Conservation (phyloP, 2,888 invertebrate species). For the Acrobasis repandana region DNA sequence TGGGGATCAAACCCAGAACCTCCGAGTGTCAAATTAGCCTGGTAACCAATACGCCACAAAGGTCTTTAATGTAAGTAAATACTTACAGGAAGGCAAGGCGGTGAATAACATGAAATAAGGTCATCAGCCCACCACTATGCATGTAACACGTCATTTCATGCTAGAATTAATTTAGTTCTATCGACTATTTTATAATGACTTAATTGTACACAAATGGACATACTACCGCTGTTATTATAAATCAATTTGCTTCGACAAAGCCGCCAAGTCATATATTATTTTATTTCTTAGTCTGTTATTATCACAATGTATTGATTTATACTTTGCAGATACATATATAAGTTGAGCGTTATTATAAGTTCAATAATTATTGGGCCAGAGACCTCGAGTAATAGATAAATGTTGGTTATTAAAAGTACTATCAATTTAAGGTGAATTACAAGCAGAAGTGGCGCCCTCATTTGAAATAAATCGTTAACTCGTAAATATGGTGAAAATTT, state of each 20-base stretch:
- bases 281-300: conserved; percentile 6
- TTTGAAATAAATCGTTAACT: too few species aligned
- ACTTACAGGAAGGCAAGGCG: too few species aligned
- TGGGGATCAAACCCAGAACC: too few species aligned
- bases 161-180: background rate
- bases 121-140: background rate
- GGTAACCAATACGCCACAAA: too few species aligned
- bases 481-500: too few species aligned
- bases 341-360: background rate
- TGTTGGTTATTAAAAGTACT: background rate
- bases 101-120: background rate
- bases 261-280: background rate
- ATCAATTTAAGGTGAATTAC: too few species aligned
- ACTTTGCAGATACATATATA: background rate
- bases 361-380: background rate
- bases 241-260: conserved; percentile 1
- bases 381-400: background rate
- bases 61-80: too few species aligned
- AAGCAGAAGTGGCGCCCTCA: too few species aligned
- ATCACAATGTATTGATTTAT: background rate
- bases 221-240: conserved; percentile 6
- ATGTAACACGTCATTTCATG: conserved; percentile 2
- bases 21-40: too few species aligned
- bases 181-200: conserved; percentile 15
- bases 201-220: conserved; percentile 2